These are phyloP conservation scores for Gasterosteus nipponicus DNA, from an alignment of 2,113 vertebrate genomes.

Conservation along the genomic window DNA sequence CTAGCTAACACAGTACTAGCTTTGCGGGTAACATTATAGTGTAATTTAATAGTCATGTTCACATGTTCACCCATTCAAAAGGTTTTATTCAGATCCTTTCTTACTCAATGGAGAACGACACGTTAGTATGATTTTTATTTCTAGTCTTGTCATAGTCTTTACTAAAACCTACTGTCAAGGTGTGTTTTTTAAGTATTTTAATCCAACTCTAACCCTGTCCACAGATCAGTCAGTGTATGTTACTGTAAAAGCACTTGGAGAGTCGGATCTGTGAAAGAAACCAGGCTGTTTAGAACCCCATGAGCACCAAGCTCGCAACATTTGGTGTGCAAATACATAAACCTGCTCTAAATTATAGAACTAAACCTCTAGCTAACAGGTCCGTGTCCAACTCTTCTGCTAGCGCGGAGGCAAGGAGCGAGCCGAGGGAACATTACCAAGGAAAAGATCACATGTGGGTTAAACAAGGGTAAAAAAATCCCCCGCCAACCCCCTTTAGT, in stretches of 20 bases:
- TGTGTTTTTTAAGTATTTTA: background rate
- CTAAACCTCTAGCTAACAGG: conserved; percentile 48
- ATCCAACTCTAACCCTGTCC: background rate
- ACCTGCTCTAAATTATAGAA: conserved; percentile 26
- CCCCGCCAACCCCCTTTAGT: conserved; percentile 17
- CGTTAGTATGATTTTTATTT: background rate
- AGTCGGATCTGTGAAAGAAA: background rate
- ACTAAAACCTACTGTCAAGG: background rate
- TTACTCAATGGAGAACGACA: background rate
- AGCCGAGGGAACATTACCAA: conserved; percentile 41
- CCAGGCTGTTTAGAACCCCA: conserved; percentile 5
- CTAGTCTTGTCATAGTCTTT: background rate
- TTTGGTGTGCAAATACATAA: conserved; percentile 7
- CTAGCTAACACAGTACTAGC: background rate
- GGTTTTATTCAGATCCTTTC: too few relatives aligned
- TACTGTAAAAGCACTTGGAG: background rate
- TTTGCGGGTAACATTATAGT: conserved; percentile 28
- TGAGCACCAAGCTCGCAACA: conserved; percentile 18
- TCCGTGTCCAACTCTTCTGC: conserved; percentile 37
- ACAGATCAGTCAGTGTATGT: background rate
- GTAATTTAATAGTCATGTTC: conserved; percentile 20
- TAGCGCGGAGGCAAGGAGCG: conserved; percentile 27
- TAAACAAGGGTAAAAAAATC: conserved; percentile 53
- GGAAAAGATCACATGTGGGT: conserved; percentile 65
- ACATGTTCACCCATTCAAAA: too few relatives aligned